phyloP scores from a whole-genome alignment of 2,888 invertebrate species.

The Azorinus chamasolen region DNA sequence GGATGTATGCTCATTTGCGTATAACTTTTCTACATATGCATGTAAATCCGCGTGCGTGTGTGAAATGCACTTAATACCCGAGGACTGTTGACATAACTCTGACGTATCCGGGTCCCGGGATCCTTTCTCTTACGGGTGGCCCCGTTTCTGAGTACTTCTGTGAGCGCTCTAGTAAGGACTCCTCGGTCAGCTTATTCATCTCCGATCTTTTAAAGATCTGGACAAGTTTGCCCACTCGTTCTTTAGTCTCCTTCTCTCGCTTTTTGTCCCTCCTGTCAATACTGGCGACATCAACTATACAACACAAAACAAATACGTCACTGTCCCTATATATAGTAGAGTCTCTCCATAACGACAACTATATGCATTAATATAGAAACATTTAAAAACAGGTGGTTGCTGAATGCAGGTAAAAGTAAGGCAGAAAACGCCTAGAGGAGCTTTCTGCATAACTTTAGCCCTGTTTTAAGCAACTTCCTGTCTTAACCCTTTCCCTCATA shows the following conservation, averaged over 20 bases:
- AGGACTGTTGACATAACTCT: constrained; percentile 35
- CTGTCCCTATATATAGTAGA: no score
- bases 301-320: neutral
- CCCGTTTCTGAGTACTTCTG: constrained; percentile 1
- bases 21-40: no score
- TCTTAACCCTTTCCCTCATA: no score
- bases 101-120: constrained; percentile 15
- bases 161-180: constrained; percentile 27
- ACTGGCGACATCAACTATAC: constrained; percentile 76
- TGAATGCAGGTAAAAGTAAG: no score
- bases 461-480: no score
- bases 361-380: no score
- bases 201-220: constrained; percentile 36
- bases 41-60: no score
- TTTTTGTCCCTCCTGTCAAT: constrained; percentile 69
- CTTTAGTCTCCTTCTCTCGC: constrained; percentile 52
- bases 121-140: neutral
- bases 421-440: no score
- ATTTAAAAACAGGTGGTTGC: no score
- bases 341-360: no score
- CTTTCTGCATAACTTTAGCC: no score
- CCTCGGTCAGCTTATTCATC: constrained; percentile 24
- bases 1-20: no score
- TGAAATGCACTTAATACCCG: constrained; percentile 11
- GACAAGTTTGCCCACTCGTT: constrained; percentile 60